Conservation (phyloP, 2,888 invertebrate species). For the Tuta absoluta region DNA sequence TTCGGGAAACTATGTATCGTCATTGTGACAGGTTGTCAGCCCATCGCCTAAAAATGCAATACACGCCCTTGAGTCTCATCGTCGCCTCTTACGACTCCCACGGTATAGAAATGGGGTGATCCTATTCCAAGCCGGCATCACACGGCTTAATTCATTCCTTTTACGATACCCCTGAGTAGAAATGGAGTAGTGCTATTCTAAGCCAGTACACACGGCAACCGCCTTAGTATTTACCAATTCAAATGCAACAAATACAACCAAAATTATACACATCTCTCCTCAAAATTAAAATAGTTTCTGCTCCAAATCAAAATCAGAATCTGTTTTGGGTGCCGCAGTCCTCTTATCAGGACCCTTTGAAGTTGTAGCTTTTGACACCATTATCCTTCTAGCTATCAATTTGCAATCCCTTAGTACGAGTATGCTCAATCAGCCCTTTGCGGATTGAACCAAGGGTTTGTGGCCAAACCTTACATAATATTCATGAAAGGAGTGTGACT, state of each 20-base stretch:
- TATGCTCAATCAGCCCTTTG: constrained; percentile 6
- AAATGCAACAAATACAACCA: neutral
- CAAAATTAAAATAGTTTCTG: neutral
- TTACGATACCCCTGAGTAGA: too few relatives aligned
- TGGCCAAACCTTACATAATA: neutral
- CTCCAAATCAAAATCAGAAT: neutral
- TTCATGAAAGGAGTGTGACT: constrained; percentile 10
- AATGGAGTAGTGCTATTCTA: too few relatives aligned
- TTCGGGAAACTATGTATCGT: too few relatives aligned
- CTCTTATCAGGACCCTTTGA: constrained; percentile 11
- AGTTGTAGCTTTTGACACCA: constrained; percentile 8
- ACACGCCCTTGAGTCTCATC: too few relatives aligned
- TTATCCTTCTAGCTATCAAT: constrained; percentile 14
- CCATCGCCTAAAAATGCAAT: too few relatives aligned
- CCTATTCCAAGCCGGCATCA: too few relatives aligned
- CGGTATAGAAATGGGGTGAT: too few relatives aligned
- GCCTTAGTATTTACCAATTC: neutral
- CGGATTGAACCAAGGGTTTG: neutral
- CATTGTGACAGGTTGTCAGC: too few relatives aligned
- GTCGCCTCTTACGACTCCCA: too few relatives aligned
- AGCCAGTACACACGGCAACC: too few relatives aligned
- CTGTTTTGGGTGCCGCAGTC: neutral
- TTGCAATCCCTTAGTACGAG: neutral
- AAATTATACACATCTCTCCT: neutral
- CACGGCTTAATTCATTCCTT: too few relatives aligned